Evolutionary conservation across 35 echinoderm and acorn worm species (phyloP).

Genomic region (Eucidaris tribuloides): DNA sequence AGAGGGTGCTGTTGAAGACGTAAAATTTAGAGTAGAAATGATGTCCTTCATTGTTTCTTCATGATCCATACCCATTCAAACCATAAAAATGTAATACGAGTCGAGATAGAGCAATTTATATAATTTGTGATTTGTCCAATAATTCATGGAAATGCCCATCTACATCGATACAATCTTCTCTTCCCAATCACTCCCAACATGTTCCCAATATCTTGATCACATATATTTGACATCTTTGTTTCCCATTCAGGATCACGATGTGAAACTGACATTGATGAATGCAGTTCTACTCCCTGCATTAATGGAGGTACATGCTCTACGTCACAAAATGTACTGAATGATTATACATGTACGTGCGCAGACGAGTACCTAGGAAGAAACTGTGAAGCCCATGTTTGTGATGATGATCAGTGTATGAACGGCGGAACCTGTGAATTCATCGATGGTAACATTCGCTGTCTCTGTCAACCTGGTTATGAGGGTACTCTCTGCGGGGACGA

Average conservation of each 20-base stretch:
- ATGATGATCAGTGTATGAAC: not conserved
- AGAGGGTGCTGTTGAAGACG: no score
- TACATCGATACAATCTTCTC: no score
- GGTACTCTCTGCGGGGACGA: slow-evolving; percentile 27
- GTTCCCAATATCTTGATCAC: no score
- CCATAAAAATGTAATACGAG: no score
- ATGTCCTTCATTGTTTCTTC: no score
- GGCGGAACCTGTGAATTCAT: not conserved
- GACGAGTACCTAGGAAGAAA: not conserved
- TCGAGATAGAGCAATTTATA: no score
- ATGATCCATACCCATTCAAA: no score
- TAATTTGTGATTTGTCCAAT: no score
- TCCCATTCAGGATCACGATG: not conserved
- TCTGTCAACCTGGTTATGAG: slow-evolving; percentile 8
- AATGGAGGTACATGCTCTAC: slow-evolving; percentile 27
- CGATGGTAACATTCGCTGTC: not conserved
- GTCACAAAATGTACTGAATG: not conserved
- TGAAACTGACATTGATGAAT: slow-evolving; percentile 33
- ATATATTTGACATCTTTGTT: no score
- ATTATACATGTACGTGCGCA: not conserved
- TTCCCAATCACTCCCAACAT: no score
- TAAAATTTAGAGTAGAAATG: no score
- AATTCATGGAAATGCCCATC: no score
- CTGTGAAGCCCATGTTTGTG: not conserved
- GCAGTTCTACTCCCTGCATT: not conserved